phyloP scores from a whole-genome alignment of 2,888 invertebrate species.

The Tinea pellionella region DNA sequence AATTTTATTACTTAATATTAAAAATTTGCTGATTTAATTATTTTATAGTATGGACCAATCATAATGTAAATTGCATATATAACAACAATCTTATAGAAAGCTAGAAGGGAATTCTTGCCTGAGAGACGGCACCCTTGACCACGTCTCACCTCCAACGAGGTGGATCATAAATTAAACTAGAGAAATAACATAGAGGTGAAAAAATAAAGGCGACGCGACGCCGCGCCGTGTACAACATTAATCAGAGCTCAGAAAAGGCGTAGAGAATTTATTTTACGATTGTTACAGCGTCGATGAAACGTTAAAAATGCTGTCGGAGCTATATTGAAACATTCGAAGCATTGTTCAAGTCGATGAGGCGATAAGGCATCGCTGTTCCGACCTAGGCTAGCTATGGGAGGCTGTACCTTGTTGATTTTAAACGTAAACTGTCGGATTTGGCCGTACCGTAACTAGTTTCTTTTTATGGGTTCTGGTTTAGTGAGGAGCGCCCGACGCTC shows the following conservation, averaged over 20 bases:
- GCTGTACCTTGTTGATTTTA: slow-evolving; percentile 62
- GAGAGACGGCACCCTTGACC: slow-evolving; percentile 7
- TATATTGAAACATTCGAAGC: slow-evolving; percentile 66
- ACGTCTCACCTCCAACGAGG: slow-evolving; percentile 19
- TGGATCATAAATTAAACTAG: slow-evolving; percentile 56
- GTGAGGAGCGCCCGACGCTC: slow-evolving; percentile 58
- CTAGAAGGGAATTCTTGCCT: background rate
- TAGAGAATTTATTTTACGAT: slow-evolving; percentile 69
- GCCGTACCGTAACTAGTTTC: slow-evolving; percentile 57
- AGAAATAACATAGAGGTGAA: slow-evolving; percentile 51
- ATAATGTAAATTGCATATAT: slow-evolving; percentile 21
- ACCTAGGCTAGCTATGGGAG: slow-evolving; percentile 20
- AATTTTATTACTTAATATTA: no score
- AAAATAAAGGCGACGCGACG: slow-evolving; percentile 48
- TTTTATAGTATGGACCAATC: no score
- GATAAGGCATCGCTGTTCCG: slow-evolving; percentile 58
- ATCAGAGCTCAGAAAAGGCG: slow-evolving; percentile 66
- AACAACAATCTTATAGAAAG: background rate
- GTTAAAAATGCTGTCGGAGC: slow-evolving; percentile 65
- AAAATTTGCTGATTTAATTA: no score
- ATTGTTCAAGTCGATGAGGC: slow-evolving; percentile 61
- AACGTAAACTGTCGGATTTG: slow-evolving; percentile 60
- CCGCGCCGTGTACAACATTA: slow-evolving; percentile 61
- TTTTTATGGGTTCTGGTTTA: slow-evolving; percentile 67
- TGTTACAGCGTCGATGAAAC: slow-evolving; percentile 66